phyloP scores from a whole-genome alignment of 2,888 invertebrate species.

The Synergus itoensis region DNA sequence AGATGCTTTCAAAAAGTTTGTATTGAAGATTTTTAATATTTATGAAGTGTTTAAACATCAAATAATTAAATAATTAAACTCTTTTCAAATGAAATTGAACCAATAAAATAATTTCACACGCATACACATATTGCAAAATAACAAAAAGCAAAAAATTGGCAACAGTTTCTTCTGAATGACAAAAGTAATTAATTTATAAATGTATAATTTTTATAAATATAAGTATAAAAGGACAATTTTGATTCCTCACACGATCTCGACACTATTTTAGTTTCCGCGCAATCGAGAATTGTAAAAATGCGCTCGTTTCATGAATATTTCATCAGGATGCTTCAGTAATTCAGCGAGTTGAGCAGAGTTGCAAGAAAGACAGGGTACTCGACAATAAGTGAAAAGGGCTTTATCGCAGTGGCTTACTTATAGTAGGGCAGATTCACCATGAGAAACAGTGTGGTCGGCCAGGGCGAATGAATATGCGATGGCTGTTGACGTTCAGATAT shows the following conservation, averaged over 20 bases:
- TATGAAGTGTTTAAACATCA: no score
- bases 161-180: neutral
- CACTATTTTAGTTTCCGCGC: conserved; percentile 43
- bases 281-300: neutral
- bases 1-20: no score
- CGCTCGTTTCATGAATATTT: conserved; percentile 1
- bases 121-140: no score
- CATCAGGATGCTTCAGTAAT: neutral
- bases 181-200: neutral
- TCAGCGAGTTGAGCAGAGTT: neutral
- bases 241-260: no score
- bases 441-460: conserved; percentile 41
- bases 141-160: neutral
- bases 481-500: conserved; percentile 28
- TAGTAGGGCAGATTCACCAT: conserved; percentile 18
- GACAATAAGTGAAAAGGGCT: conserved; percentile 26
- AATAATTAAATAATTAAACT: no score
- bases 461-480: conserved; percentile 48
- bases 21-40: no score
- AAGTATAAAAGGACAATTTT: no score
- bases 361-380: conserved; percentile 26
- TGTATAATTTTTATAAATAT: no score
- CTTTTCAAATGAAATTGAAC: no score
- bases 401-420: conserved; percentile 5
- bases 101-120: no score